Evolutionary conservation across 2,888 invertebrate genomes (phyloP), one percentile per base, ranked within the genome.

Genomic region (Ptycholaimellus sp.): DNA sequence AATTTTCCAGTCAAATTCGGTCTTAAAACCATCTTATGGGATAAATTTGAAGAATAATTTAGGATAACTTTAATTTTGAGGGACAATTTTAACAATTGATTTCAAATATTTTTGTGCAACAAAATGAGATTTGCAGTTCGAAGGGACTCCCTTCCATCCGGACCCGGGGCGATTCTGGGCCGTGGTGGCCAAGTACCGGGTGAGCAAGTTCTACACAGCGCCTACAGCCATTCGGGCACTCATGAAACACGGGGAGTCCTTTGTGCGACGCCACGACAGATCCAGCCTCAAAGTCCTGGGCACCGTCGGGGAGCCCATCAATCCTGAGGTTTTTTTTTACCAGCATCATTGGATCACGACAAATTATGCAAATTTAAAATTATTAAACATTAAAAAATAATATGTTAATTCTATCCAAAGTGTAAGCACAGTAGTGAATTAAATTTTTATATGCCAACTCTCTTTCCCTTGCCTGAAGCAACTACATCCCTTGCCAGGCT

Each of bases 291-390:
- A 76, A 57, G 73, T 96, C 17, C 66, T 96, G 48, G 96, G 90
- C 37, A 87, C 85, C 42, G 96, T 96, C 1, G 96, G 96, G 1
- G 96, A 99, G 60, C 96, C 96, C 0, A 96, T 96, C 46, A 96
- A 96, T 62, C 77, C 87, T 0, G 90, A 90, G n/a, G n/a, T n/a
- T n/a, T n/a, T n/a, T n/a, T n/a, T n/a, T n/a, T n/a, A n/a, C n/a
- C n/a, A n/a, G n/a, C n/a, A n/a, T n/a, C n/a, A n/a, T n/a, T n/a
- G n/a, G n/a, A n/a, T n/a, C n/a, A n/a, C 60, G 90, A 90, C 0
- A n/a, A n/a, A n/a, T n/a, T n/a, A n/a, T n/a, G n/a, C n/a, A n/a
- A n/a, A n/a, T n/a, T n/a, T n/a, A n/a, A n/a, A n/a, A n/a, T n/a
- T n/a, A n/a, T n/a, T n/a, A n/a, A n/a, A n/a, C n/a, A 25, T 25